Evolutionary conservation across 1,140 invertebrate genomes (phyloP).

Genomic region (Mya arenaria): DNA sequence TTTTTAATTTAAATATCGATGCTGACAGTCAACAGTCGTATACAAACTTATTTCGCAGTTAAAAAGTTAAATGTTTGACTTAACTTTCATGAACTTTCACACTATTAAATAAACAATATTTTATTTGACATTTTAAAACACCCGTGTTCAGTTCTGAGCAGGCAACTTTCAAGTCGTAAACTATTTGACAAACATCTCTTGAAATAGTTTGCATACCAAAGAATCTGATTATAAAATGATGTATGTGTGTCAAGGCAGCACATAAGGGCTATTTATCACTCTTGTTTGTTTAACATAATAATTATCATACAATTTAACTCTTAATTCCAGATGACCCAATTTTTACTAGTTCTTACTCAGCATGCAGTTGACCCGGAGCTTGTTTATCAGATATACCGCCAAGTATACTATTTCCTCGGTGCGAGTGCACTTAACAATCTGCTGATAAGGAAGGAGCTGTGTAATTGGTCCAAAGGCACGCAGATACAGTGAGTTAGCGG

Average conservation of each 20-base stretch:
- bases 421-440: constrained; percentile 96
- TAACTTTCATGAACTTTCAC: no score
- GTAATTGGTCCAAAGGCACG: constrained; percentile 98
- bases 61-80: no score
- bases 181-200: no score
- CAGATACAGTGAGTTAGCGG: constrained; percentile 96
- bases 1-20: background rate
- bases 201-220: no score
- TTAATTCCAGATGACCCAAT: constrained; percentile 84
- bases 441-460: constrained; percentile 96
- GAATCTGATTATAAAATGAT: background rate
- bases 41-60: no score
- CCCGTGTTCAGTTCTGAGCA: no score
- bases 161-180: no score
- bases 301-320: no score
- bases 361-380: constrained; percentile 90
- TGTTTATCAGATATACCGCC: constrained; percentile 90
- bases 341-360: constrained; percentile 85
- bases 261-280: background rate
- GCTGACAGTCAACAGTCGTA: background rate
- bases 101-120: no score
- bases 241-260: background rate
- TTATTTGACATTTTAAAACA: no score
- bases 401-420: constrained; percentile 97
- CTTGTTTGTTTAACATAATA: background rate